phyloP scores from a whole-genome alignment of 2,113 vertebrate species.

The Ascaphus truei region DNA sequence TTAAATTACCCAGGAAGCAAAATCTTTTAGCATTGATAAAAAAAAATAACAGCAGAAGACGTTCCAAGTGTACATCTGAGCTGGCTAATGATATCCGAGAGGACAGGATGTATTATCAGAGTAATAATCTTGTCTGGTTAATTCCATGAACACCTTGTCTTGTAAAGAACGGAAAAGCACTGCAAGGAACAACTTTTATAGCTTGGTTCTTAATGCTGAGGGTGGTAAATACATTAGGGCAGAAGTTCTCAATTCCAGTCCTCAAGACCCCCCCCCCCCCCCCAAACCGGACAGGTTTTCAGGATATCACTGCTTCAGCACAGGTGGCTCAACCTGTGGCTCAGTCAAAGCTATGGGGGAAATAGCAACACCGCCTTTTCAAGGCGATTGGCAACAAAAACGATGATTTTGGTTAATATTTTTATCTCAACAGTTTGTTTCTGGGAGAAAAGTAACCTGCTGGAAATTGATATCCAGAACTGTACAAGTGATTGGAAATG shows the following conservation, averaged over 20 bases:
- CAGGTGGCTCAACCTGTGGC: background rate
- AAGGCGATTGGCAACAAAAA: background rate
- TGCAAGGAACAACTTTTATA: conserved; percentile 27
- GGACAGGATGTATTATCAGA: conserved; percentile 46
- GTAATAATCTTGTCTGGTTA: conserved; percentile 56
- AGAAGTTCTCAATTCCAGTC: no score
- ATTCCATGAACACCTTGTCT: conserved; percentile 53
- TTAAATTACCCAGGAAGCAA: conserved; percentile 36
- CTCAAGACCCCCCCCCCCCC: no score
- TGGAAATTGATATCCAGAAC: no score
- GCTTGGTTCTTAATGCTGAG: background rate
- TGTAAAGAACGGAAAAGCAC: conserved; percentile 48
- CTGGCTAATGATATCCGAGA: conserved; percentile 46
- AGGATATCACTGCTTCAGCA: no score
- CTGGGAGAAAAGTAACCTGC: no score
- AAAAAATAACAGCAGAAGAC: conserved; percentile 36
- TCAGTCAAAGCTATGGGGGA: background rate
- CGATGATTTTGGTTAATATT: no score
- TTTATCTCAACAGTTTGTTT: background rate
- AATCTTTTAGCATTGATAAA: conserved; percentile 48
- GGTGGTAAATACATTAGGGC: background rate
- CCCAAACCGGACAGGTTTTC: no score
- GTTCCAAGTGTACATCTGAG: conserved; percentile 45
- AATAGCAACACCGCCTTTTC: background rate
- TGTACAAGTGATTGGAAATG: no score